Evolutionary conservation across 2,888 invertebrate species (phyloP).

Genomic region (Parnassius smintheus): DNA sequence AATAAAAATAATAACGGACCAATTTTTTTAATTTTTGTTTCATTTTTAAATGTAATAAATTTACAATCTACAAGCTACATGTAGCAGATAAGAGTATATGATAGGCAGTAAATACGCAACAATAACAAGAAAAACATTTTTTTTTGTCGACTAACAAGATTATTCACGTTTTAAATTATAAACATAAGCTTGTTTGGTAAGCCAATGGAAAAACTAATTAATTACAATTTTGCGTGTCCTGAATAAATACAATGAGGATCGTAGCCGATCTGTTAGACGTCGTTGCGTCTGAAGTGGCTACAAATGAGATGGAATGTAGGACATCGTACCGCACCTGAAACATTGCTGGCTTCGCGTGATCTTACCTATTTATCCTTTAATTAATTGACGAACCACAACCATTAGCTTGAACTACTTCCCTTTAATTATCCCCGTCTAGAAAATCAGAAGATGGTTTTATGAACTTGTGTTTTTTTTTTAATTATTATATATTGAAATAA

Average conservation of each 20-base stretch:
- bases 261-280: conserved; percentile 23
- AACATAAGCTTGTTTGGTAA: too few relatives aligned
- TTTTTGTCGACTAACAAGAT: too few relatives aligned
- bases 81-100: too few relatives aligned
- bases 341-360: conserved; percentile 60
- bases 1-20: too few relatives aligned
- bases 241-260: conserved; percentile 30
- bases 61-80: too few relatives aligned
- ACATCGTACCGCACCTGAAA: conserved; percentile 48
- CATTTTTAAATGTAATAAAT: too few relatives aligned
- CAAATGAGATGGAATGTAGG: conserved; percentile 48
- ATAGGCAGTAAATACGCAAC: too few relatives aligned
- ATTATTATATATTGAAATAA: background rate
- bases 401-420: conserved; percentile 64
- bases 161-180: too few relatives aligned
- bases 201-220: conserved; percentile 10
- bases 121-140: too few relatives aligned
- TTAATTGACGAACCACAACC: conserved; percentile 68
- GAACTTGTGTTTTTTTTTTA: conserved; percentile 7
- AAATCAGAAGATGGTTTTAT: conserved; percentile 19
- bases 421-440: conserved; percentile 38
- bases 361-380: conserved; percentile 57
- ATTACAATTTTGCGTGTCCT: conserved; percentile 32
- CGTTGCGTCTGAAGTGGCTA: conserved; percentile 34
- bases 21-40: too few relatives aligned